Percentiles rank a stretch among this genome's conserved stretches.
Evolutionary conservation across 2,888 invertebrate species (phyloP).

Genomic region (Pteria penguin): DNA sequence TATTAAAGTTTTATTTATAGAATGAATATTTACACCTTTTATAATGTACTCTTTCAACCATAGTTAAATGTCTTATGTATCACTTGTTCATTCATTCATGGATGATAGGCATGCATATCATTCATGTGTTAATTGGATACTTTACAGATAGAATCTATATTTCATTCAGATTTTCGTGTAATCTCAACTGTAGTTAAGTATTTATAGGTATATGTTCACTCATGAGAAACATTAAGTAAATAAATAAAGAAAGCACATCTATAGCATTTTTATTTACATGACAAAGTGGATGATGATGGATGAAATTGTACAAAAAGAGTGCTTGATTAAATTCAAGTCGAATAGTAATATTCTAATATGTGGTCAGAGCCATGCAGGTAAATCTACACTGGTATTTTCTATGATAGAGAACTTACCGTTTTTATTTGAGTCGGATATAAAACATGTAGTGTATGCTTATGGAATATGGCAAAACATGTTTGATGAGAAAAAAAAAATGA

Average conservation of each 20-base stretch:
- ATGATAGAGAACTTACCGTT: not conserved
- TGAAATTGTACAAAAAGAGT: not conserved
- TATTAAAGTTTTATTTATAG: no score
- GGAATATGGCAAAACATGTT: slow-evolving; percentile 14
- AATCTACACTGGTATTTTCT: slow-evolving; percentile 6
- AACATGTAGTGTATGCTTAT: slow-evolving; percentile 10
- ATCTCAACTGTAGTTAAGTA: no score
- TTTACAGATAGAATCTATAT: no score
- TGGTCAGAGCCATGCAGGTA: slow-evolving; percentile 11
- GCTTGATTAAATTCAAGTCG: not conserved
- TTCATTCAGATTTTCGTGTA: no score
- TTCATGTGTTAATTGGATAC: no score
- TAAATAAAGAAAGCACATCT: not conserved
- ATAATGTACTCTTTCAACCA: no score
- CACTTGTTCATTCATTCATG: no score
- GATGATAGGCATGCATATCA: no score
- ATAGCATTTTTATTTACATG: not conserved
- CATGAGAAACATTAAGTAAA: not conserved
- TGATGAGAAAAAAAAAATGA: slow-evolving; percentile 2
- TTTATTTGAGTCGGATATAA: slow-evolving; percentile 3
- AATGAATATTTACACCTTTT: no score
- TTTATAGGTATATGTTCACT: not conserved
- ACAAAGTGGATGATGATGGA: not conserved
- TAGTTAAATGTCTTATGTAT: no score
- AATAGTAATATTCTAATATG: slow-evolving; percentile 7